Evolutionary conservation across 2,797 vertebrate species (phyloP).

Genomic region (Antrozous pallidus): DNA sequence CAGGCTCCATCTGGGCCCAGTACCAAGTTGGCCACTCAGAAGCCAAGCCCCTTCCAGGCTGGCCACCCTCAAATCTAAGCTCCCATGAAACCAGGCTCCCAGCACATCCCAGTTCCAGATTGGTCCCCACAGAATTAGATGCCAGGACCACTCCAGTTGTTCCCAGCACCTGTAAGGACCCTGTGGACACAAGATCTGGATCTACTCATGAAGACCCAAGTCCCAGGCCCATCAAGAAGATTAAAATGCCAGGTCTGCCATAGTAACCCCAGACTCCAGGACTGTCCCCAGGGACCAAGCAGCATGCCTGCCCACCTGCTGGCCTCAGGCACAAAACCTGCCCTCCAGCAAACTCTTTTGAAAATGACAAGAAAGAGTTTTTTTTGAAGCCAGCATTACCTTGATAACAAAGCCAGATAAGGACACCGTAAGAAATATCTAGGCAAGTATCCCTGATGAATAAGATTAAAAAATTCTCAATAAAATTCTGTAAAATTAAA

Average conservation of each 20-base stretch:
- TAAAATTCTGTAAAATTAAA: neutral
- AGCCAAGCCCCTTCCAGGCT: neutral
- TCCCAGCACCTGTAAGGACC: neutral
- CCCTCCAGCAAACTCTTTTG: neutral
- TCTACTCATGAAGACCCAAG: neutral
- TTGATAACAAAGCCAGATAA: neutral
- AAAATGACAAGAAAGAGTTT: neutral
- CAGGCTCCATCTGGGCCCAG: neutral
- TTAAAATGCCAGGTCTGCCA: neutral
- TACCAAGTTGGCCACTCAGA: neutral
- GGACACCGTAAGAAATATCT: neutral
- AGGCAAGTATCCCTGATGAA: neutral
- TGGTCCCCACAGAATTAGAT: neutral
- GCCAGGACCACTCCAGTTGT: neutral
- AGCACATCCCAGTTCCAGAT: neutral
- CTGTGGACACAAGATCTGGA: too few species aligned
- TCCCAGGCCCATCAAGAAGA: neutral
- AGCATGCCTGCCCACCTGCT: neutral
- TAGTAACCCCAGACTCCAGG: neutral
- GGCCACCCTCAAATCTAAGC: neutral
- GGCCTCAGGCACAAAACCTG: neutral
- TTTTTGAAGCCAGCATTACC: neutral
- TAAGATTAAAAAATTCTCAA: neutral
- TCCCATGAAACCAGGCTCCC: neutral
- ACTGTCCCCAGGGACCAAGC: neutral